Evolutionary conservation across 2,113 vertebrate genomes (phyloP), one percentile per base, ranked within the genome.

Genomic region (Ctenomys sociabilis): DNA sequence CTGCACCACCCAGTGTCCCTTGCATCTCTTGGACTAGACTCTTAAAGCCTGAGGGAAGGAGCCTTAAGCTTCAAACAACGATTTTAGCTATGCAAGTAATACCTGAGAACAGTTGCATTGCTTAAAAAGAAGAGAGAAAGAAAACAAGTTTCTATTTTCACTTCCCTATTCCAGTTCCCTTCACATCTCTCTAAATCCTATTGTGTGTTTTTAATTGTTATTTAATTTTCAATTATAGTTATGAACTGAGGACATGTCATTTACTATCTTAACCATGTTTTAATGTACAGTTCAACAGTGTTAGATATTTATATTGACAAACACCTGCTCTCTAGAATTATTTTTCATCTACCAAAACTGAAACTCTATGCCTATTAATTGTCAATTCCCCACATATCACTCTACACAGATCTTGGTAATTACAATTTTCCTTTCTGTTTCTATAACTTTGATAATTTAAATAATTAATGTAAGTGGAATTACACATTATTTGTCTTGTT

Each of bases 311-410:
- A 80, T 7, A 30, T 40, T 87, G n/a, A 43, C 63, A 21, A 30
- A 21, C 32, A 88, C 45, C 19, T 85, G 61, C 66, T 80, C 45
- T 66, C 75, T 80, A 86, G 30, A 94, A 49, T 3, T 6, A n/a
- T 91, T 92, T 92, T 91, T 89, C 32, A 83, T 92, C 54, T 93
- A 82, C 54, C 63, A 73, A 90, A 94, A 75, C 32, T 88, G 93
- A 88, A 97, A 75, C 73, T 89, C 19, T 52, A 35, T 78, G 52
- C 21, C 37, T 35, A 5, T 84, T 80, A 93, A 92, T 61, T 26
- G 86, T 49, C 16, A 35, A 11, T 72, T 73, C 2, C 28, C 43
- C 43, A 7, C 40, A 45, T n/a, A 45, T n/a, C 40, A 22, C 24
- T n/a, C 10, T 11, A 45, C 35, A 37, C 32, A 35, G 4, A 3